Percentiles rank a stretch among this genome's conserved stretches.
phyloP scores from a whole-genome alignment of 2,113 vertebrate species.

The Xerus inauris region DNA sequence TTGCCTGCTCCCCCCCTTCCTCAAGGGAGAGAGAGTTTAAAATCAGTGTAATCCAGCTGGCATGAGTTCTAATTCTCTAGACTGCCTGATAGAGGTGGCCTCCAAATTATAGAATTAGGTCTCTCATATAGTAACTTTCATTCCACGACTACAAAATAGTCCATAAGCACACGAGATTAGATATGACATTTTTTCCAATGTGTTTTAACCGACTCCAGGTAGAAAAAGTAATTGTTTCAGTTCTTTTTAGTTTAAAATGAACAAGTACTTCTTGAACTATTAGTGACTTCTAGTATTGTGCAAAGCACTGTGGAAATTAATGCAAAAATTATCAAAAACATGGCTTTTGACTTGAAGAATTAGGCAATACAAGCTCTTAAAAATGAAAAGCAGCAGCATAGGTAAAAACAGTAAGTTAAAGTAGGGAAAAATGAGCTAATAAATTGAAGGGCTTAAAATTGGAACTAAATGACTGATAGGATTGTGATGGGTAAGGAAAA shows the following conservation, averaged over 20 bases:
- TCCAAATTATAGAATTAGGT: neutral
- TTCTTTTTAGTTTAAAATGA: constrained; percentile 54
- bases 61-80: constrained; percentile 69
- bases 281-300: neutral
- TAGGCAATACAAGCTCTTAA: neutral
- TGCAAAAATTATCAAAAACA: neutral
- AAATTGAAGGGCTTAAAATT: neutral
- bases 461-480: neutral
- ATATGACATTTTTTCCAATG: neutral
- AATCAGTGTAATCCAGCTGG: constrained; percentile 62
- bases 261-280: constrained; percentile 24
- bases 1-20: constrained; percentile 33
- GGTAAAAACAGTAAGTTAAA: neutral
- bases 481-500: neutral
- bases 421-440: neutral
- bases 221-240: constrained; percentile 32
- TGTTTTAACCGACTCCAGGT: constrained; percentile 25
- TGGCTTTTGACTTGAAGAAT: neutral
- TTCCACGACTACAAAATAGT: constrained; percentile 10
- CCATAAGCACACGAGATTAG: constrained; percentile 47
- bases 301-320: neutral
- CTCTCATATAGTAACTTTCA: neutral
- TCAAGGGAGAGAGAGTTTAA: constrained; percentile 57
- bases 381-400: neutral
- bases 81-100: constrained; percentile 53